phyloP scores from a whole-genome alignment of 2,888 invertebrate species.

The Chironomus tentans region DNA sequence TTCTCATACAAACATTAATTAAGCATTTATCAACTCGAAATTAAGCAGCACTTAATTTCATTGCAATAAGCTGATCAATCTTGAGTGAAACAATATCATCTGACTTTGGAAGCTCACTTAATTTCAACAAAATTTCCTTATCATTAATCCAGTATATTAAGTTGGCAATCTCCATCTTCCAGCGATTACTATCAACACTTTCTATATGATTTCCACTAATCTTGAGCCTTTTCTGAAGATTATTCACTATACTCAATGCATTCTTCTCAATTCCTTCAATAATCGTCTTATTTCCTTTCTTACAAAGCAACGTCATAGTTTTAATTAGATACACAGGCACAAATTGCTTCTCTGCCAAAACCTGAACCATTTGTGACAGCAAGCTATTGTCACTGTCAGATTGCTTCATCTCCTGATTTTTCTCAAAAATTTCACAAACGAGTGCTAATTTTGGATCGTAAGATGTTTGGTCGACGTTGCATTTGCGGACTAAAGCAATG shows the following conservation, averaged over 20 bases:
- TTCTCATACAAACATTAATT: too few relatives aligned
- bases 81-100: background rate
- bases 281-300: constrained; percentile 46
- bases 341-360: background rate
- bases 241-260: constrained; percentile 42
- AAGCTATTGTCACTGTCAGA: background rate
- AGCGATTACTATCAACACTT: constrained; percentile 36
- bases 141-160: constrained; percentile 46
- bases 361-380: constrained; percentile 8
- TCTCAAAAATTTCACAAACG: constrained; percentile 20
- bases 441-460: constrained; percentile 26
- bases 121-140: background rate
- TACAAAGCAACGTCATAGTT: constrained; percentile 50
- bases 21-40: too few relatives aligned
- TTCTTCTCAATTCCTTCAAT: constrained; percentile 44
- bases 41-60: background rate
- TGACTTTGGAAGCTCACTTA: background rate
- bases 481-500: background rate
- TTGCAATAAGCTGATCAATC: background rate
- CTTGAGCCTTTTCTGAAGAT: background rate
- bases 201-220: constrained; percentile 27
- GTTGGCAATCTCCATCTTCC: constrained; percentile 47
- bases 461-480: constrained; percentile 15
- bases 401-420: background rate
- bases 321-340: constrained; percentile 42